Percentiles rank a stretch among this genome's conserved stretches.
Conservation (phyloP, 2,113 vertebrate genomes). For the Pandion haliaetus region DNA sequence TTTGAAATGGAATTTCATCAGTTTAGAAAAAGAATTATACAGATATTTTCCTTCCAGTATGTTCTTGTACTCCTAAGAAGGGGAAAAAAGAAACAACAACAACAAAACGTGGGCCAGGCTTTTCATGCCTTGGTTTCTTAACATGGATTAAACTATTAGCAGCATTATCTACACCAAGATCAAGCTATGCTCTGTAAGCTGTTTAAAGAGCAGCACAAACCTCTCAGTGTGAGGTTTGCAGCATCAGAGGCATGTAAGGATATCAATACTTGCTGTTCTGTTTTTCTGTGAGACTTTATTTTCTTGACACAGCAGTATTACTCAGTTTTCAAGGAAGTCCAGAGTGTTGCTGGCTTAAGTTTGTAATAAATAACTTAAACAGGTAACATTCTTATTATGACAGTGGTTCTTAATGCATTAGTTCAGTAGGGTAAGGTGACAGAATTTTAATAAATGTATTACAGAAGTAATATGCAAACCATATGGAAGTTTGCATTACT, state of each 20-base stretch:
- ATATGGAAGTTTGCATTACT: not conserved
- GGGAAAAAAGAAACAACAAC: not conserved
- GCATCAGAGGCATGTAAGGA: constrained; percentile 14
- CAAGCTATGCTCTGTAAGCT: not conserved
- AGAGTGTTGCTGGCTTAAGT: not conserved
- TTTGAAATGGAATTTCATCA: not conserved
- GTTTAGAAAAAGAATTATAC: not conserved
- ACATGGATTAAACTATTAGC: not conserved
- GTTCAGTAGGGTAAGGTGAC: not conserved
- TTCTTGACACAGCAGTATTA: not conserved
- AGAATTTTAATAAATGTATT: not conserved
- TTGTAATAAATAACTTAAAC: not conserved
- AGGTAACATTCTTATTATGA: not conserved
- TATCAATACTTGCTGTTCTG: not conserved
- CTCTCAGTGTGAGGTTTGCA: not conserved
- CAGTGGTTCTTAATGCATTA: not conserved
- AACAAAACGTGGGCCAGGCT: fast-evolving
- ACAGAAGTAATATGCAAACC: not conserved
- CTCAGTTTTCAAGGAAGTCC: not conserved
- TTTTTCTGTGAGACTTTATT: not conserved
- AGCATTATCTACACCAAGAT: not conserved
- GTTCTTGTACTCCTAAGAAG: not conserved
- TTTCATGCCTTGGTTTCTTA: not conserved
- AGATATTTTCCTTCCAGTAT: not conserved
- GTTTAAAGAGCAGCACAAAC: not conserved